A percentile compares a stretch with the other conserved stretches of the same genome.
phyloP scores from a whole-genome alignment of 2,888 invertebrate species.

The Acronicta psi region DNA sequence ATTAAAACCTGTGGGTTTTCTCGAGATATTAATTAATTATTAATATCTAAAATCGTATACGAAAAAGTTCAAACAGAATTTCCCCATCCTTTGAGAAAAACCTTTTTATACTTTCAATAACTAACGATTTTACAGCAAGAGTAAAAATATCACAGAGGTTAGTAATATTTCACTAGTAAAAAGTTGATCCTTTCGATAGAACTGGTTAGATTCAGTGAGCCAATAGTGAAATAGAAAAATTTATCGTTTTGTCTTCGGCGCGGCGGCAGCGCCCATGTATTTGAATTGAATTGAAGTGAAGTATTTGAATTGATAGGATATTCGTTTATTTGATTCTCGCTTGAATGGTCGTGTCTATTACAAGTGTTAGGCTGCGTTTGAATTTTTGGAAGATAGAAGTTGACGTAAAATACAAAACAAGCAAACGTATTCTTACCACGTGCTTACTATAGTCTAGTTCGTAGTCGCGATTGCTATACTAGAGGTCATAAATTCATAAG shows the following conservation, averaged over 20 bases:
- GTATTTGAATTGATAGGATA: not conserved
- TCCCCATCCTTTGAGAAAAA: not conserved
- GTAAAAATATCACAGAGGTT: slow-evolving; percentile 8
- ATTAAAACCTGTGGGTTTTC: too few relatives aligned
- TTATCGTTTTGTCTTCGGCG: not conserved
- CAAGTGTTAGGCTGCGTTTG: too few relatives aligned
- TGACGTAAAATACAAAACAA: too few relatives aligned
- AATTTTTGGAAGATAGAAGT: too few relatives aligned
- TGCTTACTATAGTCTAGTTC: too few relatives aligned
- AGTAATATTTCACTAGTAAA: slow-evolving; percentile 23
- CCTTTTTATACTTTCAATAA: slow-evolving; percentile 14
- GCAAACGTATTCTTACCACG: too few relatives aligned
- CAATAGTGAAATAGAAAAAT: slow-evolving; percentile 4
- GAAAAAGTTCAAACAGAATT: not conserved
- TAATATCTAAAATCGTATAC: too few relatives aligned
- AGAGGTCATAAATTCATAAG: too few relatives aligned
- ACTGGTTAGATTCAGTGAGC: slow-evolving; percentile 6
- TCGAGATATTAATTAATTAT: too few relatives aligned
- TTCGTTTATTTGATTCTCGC: not conserved
- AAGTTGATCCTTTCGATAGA: slow-evolving; percentile 21
- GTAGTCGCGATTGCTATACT: too few relatives aligned
- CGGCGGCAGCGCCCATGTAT: not conserved
- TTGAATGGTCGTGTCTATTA: not conserved
- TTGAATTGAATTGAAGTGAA: slow-evolving; percentile 3
- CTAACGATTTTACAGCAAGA: slow-evolving; percentile 12